Base-by-base conservation (phyloP, 2,888 invertebrate genomes). In the Ceriagrion tenellum region DNA sequence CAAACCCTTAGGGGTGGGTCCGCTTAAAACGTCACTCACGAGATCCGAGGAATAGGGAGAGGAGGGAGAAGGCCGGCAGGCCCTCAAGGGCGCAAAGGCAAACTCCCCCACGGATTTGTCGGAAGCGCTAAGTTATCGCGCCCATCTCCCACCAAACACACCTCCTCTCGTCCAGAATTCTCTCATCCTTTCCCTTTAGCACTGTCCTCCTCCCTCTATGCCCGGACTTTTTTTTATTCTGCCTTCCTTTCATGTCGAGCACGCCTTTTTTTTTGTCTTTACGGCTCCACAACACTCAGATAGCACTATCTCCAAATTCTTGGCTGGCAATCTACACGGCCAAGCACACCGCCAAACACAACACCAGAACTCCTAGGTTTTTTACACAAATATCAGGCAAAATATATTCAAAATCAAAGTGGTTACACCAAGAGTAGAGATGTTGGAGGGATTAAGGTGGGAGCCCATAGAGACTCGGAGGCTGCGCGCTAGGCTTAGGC, bases 51-150 rank as follows among this genome's bases (percentile, higher is more conserved):
- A 12, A 20, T 16, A 26, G 10, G 16, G 88, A n/a, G 30, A 81
- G 81, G 89, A n/a, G n/a, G 40, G 47, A 56, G 30, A 35, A 26
- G 59, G 91, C 47, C 6, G 40, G 23, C 59, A 26, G 69, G n/a
- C 69, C 26, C 47, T 47, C 8, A 47, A 69, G 69, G 69, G 69
- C 69, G 26, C n/a, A 23, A n/a, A 69, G 69, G 23, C 69, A 35
- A 59, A 47, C 91, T 91, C 59, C 47, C 8, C 91, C 35, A 59
- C 10, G 91, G 91, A 91, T 91, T 91, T 91, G 91, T 91, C 40
- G 63, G 91, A 91, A 63, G 63, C 40, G 47, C 47, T 35, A 69
- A 91, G 91, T 91, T 91, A 91, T 91, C 91, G n/a, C 56, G 55
- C 90, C 56, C 6, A 90, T 56, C 90, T 90, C 90, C 91, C 91